Conservation (phyloP, 2,888 invertebrate species). For the Noctua fimbriata region DNA sequence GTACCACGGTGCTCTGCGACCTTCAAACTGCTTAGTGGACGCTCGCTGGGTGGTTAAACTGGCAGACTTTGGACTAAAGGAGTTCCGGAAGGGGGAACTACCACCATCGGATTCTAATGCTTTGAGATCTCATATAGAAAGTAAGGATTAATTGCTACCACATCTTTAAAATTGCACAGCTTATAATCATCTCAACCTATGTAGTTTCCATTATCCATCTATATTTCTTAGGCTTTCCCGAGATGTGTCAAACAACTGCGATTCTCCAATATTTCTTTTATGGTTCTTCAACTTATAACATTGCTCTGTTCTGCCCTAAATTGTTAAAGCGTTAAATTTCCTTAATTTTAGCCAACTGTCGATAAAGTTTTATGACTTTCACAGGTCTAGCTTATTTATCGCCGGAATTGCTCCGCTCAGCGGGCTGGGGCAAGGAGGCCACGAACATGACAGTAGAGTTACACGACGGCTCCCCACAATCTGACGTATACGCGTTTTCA, state of each 20-base stretch:
- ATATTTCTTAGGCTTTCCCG: background rate
- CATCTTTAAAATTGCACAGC: background rate
- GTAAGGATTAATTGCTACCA: slow-evolving; percentile 85
- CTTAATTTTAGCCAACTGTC: background rate
- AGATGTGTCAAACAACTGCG: background rate
- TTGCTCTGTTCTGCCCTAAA: background rate
- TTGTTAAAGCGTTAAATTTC: background rate
- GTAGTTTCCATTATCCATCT: background rate
- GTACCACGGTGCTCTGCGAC: slow-evolving; percentile 96
- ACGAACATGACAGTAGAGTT: slow-evolving; percentile 77
- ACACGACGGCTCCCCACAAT: slow-evolving; percentile 92
- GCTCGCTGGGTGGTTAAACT: slow-evolving; percentile 98
- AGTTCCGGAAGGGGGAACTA: slow-evolving; percentile 95
- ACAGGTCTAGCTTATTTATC: slow-evolving; percentile 94
- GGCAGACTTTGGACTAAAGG: slow-evolving; percentile 97
- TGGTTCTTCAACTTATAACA: background rate
- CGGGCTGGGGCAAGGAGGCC: slow-evolving; percentile 83
- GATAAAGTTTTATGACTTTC: background rate
- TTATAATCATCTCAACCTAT: background rate
- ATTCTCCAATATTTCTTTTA: background rate
- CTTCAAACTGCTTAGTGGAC: slow-evolving; percentile 98
- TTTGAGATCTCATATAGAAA: slow-evolving; percentile 92
- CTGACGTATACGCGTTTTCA: slow-evolving; percentile 96
- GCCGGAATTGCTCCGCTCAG: slow-evolving; percentile 93
- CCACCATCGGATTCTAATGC: slow-evolving; percentile 91